phyloP scores from a whole-genome alignment of 2,888 invertebrate genomes.

The Coleophora flavipennella region DNA sequence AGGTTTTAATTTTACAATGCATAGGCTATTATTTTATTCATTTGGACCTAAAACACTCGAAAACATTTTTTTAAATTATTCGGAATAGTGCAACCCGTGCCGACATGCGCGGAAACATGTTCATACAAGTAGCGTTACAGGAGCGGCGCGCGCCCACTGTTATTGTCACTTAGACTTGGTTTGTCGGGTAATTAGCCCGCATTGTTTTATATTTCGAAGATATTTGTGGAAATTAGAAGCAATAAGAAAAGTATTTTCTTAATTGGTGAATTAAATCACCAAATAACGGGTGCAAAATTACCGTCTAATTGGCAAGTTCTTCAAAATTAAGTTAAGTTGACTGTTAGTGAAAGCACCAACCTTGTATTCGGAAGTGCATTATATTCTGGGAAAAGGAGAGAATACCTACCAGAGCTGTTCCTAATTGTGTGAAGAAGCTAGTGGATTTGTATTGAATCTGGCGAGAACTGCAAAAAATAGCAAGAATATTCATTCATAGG shows the following conservation, averaged over 20 bases:
- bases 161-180: conserved; percentile 3
- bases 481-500: conserved; percentile 13
- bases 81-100: conserved; percentile 9
- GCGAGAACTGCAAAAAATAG: conserved; percentile 24
- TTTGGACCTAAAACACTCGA: conserved; percentile 6
- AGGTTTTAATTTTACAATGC: conserved; percentile 8
- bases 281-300: conserved; percentile 11
- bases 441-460: conserved; percentile 25
- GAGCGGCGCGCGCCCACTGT: conserved; percentile 6
- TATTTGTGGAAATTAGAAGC: conserved; percentile 7
- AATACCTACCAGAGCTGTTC: conserved; percentile 15
- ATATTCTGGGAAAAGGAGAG: conserved; percentile 27
- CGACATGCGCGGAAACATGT: conserved; percentile 13
- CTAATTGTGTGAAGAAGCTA: conserved; percentile 18
- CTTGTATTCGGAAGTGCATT: conserved; percentile 20
- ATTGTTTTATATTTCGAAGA: conserved; percentile 4
- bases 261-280: conserved; percentile 9
- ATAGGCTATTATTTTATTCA: conserved; percentile 10
- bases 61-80: conserved; percentile 7
- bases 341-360: conserved; percentile 17
- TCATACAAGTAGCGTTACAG: conserved; percentile 5
- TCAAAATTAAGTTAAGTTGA: conserved; percentile 15
- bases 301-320: conserved; percentile 11
- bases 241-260: conserved; percentile 11
- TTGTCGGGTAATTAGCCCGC: conserved; percentile 3